Conservation (phyloP, 1,140 invertebrate genomes). For the Zaprionus gabonicus region DNA sequence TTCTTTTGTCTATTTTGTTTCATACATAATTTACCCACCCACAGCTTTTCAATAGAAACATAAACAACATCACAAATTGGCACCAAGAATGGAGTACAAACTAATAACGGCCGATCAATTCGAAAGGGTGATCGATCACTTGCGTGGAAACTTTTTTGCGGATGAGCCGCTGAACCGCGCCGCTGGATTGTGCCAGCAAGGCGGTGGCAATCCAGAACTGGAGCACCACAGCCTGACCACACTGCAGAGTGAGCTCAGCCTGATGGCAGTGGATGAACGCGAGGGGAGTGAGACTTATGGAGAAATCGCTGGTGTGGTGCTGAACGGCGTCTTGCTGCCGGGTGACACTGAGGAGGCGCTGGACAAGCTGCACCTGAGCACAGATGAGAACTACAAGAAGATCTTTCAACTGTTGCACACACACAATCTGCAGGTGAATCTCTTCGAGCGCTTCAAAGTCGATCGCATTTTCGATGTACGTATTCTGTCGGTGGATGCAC, state of each 20-base stretch:
- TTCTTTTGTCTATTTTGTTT: too few relatives aligned
- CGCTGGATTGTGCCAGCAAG: conserved; percentile 88
- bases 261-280: conserved; percentile 86
- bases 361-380: conserved; percentile 86
- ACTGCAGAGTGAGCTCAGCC: conserved; percentile 89
- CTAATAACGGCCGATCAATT: conserved; percentile 86
- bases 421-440: conserved; percentile 87
- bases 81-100: conserved; percentile 84
- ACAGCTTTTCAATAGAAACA: neutral
- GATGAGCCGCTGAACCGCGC: conserved; percentile 92
- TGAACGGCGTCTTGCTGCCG: conserved; percentile 87
- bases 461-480: conserved; percentile 91
- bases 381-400: conserved; percentile 88
- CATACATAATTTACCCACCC: too few relatives aligned
- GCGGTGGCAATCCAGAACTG: conserved; percentile 88
- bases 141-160: conserved; percentile 90
- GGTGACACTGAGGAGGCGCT: conserved; percentile 87
- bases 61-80: neutral
- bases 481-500: conserved; percentile 90
- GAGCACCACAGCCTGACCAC: conserved; percentile 90
- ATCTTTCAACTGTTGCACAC: conserved; percentile 88
- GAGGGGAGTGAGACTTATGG: conserved; percentile 19
- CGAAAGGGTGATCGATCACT: conserved; percentile 88
- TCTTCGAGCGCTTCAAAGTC: conserved; percentile 88
- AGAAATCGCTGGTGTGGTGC: conserved; percentile 88